Percentiles rank a stretch among this genome's conserved stretches.
These are phyloP conservation scores for Exephanes ischioxanthus DNA, from an alignment of 2,888 invertebrate species.

Conservation along the genomic window DNA sequence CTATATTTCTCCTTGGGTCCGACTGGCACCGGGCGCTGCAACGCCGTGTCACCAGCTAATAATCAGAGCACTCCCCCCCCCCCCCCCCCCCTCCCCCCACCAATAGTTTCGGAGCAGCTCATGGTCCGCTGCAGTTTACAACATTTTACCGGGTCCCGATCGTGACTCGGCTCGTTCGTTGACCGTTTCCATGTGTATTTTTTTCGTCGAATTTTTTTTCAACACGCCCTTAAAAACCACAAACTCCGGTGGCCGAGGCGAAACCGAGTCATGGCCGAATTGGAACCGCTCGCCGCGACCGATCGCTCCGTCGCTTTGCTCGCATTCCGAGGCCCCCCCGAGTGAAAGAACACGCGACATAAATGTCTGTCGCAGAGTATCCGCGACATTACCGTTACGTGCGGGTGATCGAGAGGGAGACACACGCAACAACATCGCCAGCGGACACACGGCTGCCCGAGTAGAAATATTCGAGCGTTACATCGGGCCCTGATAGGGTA, in stretches of 20 bases:
- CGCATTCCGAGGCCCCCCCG: not conserved
- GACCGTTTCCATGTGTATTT: not conserved
- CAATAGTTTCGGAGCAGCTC: conserved; percentile 21
- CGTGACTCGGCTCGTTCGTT: conserved; percentile 15
- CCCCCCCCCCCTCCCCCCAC: not conserved
- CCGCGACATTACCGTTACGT: not conserved
- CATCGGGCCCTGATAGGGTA: too few relatives aligned
- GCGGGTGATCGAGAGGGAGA: conserved; percentile 19
- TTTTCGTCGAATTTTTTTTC: not conserved
- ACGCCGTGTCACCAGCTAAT: conserved; percentile 24
- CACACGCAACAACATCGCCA: conserved; percentile 16
- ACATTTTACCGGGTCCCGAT: conserved; percentile 20
- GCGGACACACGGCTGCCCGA: not conserved
- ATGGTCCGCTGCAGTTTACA: conserved; percentile 32
- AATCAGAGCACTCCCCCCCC: not conserved
- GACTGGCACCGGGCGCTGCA: not conserved
- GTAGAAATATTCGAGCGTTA: too few relatives aligned
- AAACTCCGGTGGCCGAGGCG: conserved; percentile 10
- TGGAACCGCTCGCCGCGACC: conserved; percentile 21
- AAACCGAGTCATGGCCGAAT: conserved; percentile 53
- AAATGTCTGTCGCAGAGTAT: conserved; percentile 20
- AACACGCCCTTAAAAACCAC: conserved; percentile 40
- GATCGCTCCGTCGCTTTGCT: conserved; percentile 4
- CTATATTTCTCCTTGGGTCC: conserved; percentile 3
- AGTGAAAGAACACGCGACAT: conserved; percentile 32